Percentiles rank a stretch among this genome's conserved stretches.
Evolutionary conservation across 1,140 invertebrate genomes (phyloP).

Genomic region (Tenebrio molitor): DNA sequence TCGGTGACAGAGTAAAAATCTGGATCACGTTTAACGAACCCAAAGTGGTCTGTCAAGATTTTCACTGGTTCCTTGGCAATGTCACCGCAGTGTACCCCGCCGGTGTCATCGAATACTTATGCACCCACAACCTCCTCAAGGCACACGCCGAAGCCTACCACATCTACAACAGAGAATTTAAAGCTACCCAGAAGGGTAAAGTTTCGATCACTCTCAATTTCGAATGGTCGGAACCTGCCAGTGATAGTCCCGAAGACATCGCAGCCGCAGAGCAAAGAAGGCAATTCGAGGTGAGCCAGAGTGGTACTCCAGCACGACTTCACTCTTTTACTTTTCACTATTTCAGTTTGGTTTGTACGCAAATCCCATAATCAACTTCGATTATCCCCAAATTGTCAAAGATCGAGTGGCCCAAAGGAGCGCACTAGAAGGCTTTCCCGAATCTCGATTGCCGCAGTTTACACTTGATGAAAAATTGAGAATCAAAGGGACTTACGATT

Average conservation of each 20-base stretch:
- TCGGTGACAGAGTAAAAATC: constrained; percentile 64
- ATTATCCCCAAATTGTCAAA: constrained; percentile 75
- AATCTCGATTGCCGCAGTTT: constrained; percentile 75
- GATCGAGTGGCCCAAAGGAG: constrained; percentile 71
- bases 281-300: no score
- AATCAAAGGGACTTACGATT: constrained; percentile 67
- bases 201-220: constrained; percentile 16
- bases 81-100: constrained; percentile 42
- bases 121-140: constrained; percentile 55
- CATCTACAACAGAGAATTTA: constrained; percentile 58
- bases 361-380: constrained; percentile 75
- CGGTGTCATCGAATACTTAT: constrained; percentile 49
- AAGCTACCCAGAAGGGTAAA: constrained; percentile 52
- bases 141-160: constrained; percentile 56
- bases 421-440: constrained; percentile 70
- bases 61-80: constrained; percentile 48
- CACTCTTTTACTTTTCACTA: no score
- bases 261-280: constrained; percentile 67
- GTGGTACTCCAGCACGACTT: no score
- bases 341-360: constrained; percentile 74
- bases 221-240: constrained; percentile 59
- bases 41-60: constrained; percentile 58
- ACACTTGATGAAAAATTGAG: constrained; percentile 71
- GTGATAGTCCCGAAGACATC: constrained; percentile 64
- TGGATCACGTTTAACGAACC: constrained; percentile 71